These are phyloP conservation scores for Phymastichus coffea DNA, from an alignment of 1,140 invertebrate species.

Conservation along the genomic window DNA sequence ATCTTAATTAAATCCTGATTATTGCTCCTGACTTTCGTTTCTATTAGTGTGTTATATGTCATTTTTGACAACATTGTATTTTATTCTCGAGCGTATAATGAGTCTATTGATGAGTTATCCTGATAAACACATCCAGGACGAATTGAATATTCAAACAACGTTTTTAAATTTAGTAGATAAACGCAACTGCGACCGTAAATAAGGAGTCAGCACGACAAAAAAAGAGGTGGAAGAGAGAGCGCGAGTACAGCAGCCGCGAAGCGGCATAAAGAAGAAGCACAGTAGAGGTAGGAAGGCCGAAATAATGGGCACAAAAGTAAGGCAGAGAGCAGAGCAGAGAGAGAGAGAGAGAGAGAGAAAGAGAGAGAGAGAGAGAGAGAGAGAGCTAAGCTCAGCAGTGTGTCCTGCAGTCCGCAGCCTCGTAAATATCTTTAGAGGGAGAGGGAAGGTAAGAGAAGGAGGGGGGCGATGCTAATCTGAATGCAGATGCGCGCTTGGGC, in stretches of 20 bases:
- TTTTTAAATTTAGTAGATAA: slow-evolving; percentile 8
- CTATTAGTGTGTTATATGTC: no score
- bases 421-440: slow-evolving; percentile 37
- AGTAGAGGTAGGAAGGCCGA: background rate
- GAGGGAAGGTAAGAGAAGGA: background rate
- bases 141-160: slow-evolving; percentile 7
- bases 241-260: background rate
- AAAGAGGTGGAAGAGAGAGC: background rate
- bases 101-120: no score
- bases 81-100: no score
- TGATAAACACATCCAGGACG: no score
- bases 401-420: slow-evolving; percentile 27
- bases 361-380: slow-evolving; percentile 13
- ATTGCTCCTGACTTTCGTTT: no score
- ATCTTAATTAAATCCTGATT: no score
- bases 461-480: slow-evolving; percentile 49
- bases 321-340: background rate
- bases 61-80: no score
- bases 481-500: slow-evolving; percentile 41
- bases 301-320: background rate
- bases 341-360: slow-evolving; percentile 20
- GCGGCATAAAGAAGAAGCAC: background rate
- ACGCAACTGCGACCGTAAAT: background rate
- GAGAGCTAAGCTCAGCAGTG: slow-evolving; percentile 21
- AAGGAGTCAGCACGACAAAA: background rate